These are phyloP conservation scores for Hemaris fuciformis DNA, from an alignment of 2,888 invertebrate species.

Conservation along the genomic window DNA sequence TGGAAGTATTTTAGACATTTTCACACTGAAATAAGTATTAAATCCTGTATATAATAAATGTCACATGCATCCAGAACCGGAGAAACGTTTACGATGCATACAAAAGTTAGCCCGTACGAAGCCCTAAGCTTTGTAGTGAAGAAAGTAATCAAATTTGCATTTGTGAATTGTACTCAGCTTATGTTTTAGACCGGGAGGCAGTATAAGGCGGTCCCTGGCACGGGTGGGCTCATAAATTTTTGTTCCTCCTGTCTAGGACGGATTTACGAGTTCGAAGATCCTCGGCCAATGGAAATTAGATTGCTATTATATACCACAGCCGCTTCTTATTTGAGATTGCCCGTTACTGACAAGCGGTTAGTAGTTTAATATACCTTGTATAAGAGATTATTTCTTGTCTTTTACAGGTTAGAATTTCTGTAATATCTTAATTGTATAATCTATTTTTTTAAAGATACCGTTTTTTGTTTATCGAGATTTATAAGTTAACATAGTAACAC, in stretches of 20 bases:
- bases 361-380: background rate
- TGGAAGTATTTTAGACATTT: too few relatives aligned
- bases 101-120: too few relatives aligned
- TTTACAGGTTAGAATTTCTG: background rate
- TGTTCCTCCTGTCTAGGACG: conserved; percentile 45
- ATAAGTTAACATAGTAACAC: too few relatives aligned
- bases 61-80: too few relatives aligned
- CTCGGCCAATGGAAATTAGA: conserved; percentile 46
- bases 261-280: conserved; percentile 54
- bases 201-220: conserved; percentile 33
- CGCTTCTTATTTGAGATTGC: conserved; percentile 17
- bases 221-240: conserved; percentile 49
- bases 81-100: too few relatives aligned
- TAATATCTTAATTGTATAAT: background rate
- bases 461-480: too few relatives aligned
- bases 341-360: background rate
- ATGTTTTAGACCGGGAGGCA: conserved; percentile 13
- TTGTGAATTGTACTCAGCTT: background rate
- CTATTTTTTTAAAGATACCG: too few relatives aligned
- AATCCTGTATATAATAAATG: too few relatives aligned
- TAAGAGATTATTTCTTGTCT: background rate
- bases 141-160: background rate
- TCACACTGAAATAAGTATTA: too few relatives aligned
- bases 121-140: too few relatives aligned
- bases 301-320: conserved; percentile 41